These are phyloP conservation scores for Holothuria leucospilota DNA, from an alignment of 53 echinoderm and acorn worm genomes.

Conservation along the genomic window DNA sequence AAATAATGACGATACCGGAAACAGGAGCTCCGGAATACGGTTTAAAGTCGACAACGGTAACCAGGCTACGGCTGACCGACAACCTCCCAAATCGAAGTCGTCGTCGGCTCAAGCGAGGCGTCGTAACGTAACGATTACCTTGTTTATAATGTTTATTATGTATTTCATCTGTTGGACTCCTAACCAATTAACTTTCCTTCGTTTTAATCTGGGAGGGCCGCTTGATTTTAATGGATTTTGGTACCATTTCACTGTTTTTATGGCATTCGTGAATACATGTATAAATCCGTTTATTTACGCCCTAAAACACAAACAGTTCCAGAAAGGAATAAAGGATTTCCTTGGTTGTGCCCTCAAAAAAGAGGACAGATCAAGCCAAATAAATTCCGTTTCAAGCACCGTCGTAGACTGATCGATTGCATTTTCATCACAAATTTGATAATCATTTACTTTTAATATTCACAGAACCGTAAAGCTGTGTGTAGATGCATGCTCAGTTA, in stretches of 20 bases:
- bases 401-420: conserved; percentile 12
- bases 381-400: conserved; percentile 39
- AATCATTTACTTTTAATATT: too few species aligned
- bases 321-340: conserved; percentile 70
- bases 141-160: conserved; percentile 79
- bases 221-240: conserved; percentile 79
- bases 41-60: conserved; percentile 15
- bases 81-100: conserved; percentile 34
- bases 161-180: conserved; percentile 95
- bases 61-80: background rate
- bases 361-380: conserved; percentile 18
- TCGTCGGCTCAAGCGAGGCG: conserved; percentile 52
- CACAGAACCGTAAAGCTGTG: too few species aligned
- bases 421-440: background rate
- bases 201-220: conserved; percentile 86
- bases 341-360: conserved; percentile 39
- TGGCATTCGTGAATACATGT: conserved; percentile 87
- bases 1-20: background rate
- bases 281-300: conserved; percentile 92
- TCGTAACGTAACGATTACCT: conserved; percentile 86
- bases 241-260: conserved; percentile 85
- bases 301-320: conserved; percentile 80
- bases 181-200: conserved; percentile 90
- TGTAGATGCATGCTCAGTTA: too few species aligned
- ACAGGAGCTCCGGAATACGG: conserved; percentile 21